Percentiles rank a stretch among this genome's conserved stretches.
phyloP scores from a whole-genome alignment of 2,797 vertebrate genomes.

The Pseudochirops cupreus region DNA sequence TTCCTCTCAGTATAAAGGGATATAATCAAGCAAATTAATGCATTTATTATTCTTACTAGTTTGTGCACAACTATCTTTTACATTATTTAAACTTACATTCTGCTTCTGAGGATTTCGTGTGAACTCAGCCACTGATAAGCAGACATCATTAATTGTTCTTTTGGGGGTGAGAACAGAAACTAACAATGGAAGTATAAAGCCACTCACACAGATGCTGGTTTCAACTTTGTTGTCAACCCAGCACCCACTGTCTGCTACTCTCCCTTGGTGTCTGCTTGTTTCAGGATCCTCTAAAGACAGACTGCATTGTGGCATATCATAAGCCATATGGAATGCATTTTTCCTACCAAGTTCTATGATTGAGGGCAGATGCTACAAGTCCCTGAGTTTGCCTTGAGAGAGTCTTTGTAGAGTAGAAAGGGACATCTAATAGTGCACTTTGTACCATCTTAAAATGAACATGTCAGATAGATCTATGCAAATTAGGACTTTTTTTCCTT shows the following conservation, averaged over 20 bases:
- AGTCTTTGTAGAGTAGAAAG: constrained; percentile 12
- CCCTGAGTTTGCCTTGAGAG: constrained; percentile 24
- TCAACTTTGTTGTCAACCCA: constrained; percentile 6
- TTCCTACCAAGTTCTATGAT: neutral
- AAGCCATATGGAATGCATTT: neutral
- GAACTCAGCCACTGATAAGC: neutral
- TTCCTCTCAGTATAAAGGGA: neutral
- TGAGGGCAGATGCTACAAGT: neutral
- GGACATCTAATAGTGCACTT: neutral
- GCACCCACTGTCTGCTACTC: neutral
- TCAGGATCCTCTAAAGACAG: constrained; percentile 2
- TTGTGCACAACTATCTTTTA: constrained; percentile 24
- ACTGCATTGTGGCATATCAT: neutral
- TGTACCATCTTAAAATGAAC: neutral
- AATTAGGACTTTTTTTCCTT: neutral
- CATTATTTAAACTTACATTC: constrained; percentile 18
- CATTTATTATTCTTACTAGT: constrained; percentile 38
- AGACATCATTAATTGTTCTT: constrained; percentile 44
- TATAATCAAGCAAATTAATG: constrained; percentile 32
- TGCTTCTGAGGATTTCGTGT: constrained; percentile 34
- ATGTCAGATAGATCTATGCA: neutral
- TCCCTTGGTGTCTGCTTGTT: neutral
- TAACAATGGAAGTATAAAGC: neutral
- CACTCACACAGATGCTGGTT: neutral
- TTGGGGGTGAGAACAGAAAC: constrained; percentile 34